Base-by-base conservation (phyloP, 2,888 invertebrate genomes). In the Trypoxylon attenuatum region DNA sequence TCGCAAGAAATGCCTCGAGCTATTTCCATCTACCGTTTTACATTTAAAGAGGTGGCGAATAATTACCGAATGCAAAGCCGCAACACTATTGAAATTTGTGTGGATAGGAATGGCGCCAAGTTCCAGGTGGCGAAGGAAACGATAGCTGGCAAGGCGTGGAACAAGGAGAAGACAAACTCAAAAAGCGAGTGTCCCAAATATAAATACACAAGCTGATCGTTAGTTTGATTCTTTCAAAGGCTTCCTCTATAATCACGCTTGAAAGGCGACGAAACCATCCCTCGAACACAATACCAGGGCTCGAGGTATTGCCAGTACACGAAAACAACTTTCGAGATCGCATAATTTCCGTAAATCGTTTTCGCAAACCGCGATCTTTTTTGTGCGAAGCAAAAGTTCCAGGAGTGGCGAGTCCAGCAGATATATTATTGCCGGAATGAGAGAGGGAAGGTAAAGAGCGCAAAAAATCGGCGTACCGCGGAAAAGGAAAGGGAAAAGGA, bases 361-460 rank as follows among this genome's bases (percentile, higher is more conserved):
- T 45, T 46, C 43, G 59, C 56, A 56, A 65, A 68, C 65, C 67
- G 55, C 65, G 67, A 59, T 27, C 49, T 55, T 51, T 59, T 65
- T 68, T 65, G 55, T 47, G 43, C 55, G 42, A 6, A 29, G 25
- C 61, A 45, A 47, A 47, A 29, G 51, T 65, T 49, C 42, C 23
- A 25, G 39, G 33, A 39, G 47, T 45, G 45, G 18, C 53, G 46
- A 51, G 45, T 38, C n/a, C 29, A 56, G 56, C 57, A 38, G 71
- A 73, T 63, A 69, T 66, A 62, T 71, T 71, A 71, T 66, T 55
- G 62, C 47, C 42, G 52, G 60, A 46, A 66, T 23, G 57, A 69
- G 60, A n/a, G n/a, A 60, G 51, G 43, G 39, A 57, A 57, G 54
- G 46, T 41, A 58, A 42, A 27, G 33, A 33, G 13, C 13, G 33